Percentiles rank a stretch among this genome's conserved stretches.
Evolutionary conservation across 2,888 invertebrate species (phyloP).

Genomic region (Theodoxus fluviatilis): DNA sequence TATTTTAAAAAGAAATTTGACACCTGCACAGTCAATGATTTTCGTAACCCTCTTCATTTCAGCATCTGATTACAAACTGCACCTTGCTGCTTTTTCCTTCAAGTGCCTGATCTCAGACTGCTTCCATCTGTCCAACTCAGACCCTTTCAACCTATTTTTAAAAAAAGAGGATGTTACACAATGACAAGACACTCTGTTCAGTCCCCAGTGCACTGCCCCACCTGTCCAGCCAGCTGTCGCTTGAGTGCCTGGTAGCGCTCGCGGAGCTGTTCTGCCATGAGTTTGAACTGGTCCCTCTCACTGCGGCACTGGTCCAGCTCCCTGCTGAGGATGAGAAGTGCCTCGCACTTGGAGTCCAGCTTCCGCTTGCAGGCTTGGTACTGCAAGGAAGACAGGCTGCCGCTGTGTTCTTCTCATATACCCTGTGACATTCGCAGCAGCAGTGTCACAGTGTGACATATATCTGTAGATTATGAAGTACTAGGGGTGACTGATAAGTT

Average conservation of each 20-base stretch:
- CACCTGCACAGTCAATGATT: too few species aligned
- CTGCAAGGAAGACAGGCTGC: conserved; percentile 39
- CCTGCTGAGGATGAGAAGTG: conserved; percentile 78
- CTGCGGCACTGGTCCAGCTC: conserved; percentile 81
- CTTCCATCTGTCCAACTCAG: too few species aligned
- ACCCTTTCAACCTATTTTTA: too few species aligned
- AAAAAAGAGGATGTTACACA: too few species aligned
- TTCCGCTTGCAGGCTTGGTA: conserved; percentile 69
- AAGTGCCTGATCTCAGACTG: too few species aligned
- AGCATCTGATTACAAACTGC: too few species aligned
- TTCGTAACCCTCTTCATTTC: too few species aligned
- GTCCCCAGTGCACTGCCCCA: too few species aligned
- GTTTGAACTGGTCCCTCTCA: conserved; percentile 81
- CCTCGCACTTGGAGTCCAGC: conserved; percentile 82
- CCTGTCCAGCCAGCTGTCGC: conserved; percentile 60
- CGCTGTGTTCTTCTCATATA: background rate
- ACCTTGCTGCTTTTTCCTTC: too few species aligned
- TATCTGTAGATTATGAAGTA: background rate
- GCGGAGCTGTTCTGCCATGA: conserved; percentile 81
- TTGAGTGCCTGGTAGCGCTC: conserved; percentile 64
- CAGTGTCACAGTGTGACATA: background rate
- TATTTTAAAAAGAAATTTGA: too few species aligned
- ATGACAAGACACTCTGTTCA: too few species aligned
- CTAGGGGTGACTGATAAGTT: background rate
- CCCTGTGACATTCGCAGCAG: background rate